Evolutionary conservation across 2,797 vertebrate species (phyloP).

Genomic region (Falco columbarius): DNA sequence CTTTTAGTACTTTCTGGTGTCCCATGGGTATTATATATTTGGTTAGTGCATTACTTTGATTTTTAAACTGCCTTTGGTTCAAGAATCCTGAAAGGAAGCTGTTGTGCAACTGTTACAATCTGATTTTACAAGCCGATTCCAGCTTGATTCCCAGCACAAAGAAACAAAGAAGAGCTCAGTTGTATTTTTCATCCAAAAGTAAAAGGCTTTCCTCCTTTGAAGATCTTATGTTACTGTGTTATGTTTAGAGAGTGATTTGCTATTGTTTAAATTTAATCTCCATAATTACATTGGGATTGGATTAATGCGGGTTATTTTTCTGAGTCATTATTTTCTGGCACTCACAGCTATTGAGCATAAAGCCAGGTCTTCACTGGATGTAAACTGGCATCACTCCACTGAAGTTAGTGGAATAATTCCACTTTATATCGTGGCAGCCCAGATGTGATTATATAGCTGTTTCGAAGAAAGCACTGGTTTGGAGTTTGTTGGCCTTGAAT

Average conservation of each 20-base stretch:
- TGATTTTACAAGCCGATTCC: conserved; percentile 40
- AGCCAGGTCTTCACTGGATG: background rate
- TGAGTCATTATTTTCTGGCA: conserved; percentile 50
- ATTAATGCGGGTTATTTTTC: conserved; percentile 55
- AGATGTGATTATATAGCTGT: background rate
- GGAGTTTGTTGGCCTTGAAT: background rate
- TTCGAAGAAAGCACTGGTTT: background rate
- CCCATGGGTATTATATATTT: conserved; percentile 18
- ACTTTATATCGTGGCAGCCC: background rate
- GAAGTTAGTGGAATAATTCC: conserved; percentile 7
- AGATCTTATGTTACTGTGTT: conserved; percentile 17
- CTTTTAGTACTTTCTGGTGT: conserved; percentile 10
- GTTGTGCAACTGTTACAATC: conserved; percentile 59
- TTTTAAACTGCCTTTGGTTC: conserved; percentile 24
- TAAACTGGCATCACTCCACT: background rate
- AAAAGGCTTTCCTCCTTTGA: conserved; percentile 17
- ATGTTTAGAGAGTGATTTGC: conserved; percentile 45
- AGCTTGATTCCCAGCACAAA: conserved; percentile 42
- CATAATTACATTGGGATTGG: conserved; percentile 19
- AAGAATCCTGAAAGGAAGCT: conserved; percentile 57
- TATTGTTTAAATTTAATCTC: conserved; percentile 61
- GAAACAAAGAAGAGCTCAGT: conserved; percentile 43
- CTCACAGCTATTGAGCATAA: background rate
- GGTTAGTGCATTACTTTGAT: conserved; percentile 46
- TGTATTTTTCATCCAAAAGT: conserved; percentile 2